Conservation (phyloP, 2,888 invertebrate species). For the Entomobrya proxima region DNA sequence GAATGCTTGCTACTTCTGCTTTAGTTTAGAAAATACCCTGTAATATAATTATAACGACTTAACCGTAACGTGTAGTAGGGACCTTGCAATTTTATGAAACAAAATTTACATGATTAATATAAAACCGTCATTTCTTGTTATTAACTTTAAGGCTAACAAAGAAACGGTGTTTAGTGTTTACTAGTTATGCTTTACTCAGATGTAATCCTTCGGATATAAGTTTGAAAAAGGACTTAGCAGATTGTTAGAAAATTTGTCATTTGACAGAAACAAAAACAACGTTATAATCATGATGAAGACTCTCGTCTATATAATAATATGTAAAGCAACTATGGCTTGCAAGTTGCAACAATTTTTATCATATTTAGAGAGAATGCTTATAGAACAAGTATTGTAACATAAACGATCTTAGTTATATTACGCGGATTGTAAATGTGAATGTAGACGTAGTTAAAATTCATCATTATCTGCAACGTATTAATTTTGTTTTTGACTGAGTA, state of each 20-base stretch:
- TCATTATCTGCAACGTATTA: constrained; percentile 67
- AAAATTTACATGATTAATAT: constrained; percentile 32
- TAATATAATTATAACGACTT: background rate
- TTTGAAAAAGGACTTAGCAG: constrained; percentile 28
- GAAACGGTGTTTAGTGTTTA: background rate
- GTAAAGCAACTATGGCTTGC: background rate
- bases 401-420: background rate
- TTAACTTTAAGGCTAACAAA: constrained; percentile 27
- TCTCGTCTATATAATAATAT: constrained; percentile 1
- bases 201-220: background rate
- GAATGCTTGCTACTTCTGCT: background rate
- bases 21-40: background rate
- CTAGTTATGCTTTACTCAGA: constrained; percentile 16
- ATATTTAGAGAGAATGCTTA: background rate
- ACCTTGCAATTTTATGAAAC: constrained; percentile 25
- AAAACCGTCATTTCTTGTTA: background rate
- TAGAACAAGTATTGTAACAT: constrained; percentile 8
- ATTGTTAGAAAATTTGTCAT: background rate
- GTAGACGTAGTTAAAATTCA: constrained; percentile 59
- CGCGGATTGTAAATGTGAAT: constrained; percentile 29
- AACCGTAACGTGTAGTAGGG: background rate
- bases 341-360: constrained; percentile 6
- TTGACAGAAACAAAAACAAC: constrained; percentile 18
- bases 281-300: constrained; percentile 35
- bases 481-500: constrained; percentile 68